Evolutionary conservation across 2,113 vertebrate genomes (phyloP), one percentile per base, ranked within the genome.

Genomic region (Pygoscelis antarcticus): DNA sequence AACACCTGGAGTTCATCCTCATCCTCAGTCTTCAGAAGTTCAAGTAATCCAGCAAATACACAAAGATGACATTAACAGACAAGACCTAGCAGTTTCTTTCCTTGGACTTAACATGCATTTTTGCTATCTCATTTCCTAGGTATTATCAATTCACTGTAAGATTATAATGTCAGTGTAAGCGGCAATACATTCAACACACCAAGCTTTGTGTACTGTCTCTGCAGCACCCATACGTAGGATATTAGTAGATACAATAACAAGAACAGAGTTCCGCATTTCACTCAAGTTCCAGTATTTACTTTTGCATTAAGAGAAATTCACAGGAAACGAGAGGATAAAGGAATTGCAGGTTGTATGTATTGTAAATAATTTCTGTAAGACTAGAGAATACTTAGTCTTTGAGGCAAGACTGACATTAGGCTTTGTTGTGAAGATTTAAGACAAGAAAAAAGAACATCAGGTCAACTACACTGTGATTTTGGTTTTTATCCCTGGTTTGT

Each of bases 341-440:
- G 17, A 65, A 81, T 1, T 38, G 6, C 16, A 77, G 40, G n/a
- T 25, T 40, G 0, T 5, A 21, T 2, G 5, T 52, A 2, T 5
- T 13, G 10, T 14, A 34, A 66, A 27, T 11, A 6, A 60, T 34
- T 81, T 40, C 19, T 36, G 3, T 26, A 52, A 34, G 2, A 42
- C 13, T 34, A 52, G 5, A 74, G 11, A 64, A 52, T 1, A 62
- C 0, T 0, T 2, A 4, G 17, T 26, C 46, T 68, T 85, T 70
- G 36, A 91, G 30, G 12, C 42, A 54, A 87, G 19, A 44, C 14
- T n/a, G 7, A 58, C 10, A 46, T 0, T 25, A 26, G 11, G 14
- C 11, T 89, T 32, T 13, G 25, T 51, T 72, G 13, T 10, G 6
- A 89, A 83, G 34, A 74, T 6, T n/a, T 58, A 52, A 38, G 16